Conservation (phyloP, 2,797 vertebrate species). For the Macrochelys suwanniensis region DNA sequence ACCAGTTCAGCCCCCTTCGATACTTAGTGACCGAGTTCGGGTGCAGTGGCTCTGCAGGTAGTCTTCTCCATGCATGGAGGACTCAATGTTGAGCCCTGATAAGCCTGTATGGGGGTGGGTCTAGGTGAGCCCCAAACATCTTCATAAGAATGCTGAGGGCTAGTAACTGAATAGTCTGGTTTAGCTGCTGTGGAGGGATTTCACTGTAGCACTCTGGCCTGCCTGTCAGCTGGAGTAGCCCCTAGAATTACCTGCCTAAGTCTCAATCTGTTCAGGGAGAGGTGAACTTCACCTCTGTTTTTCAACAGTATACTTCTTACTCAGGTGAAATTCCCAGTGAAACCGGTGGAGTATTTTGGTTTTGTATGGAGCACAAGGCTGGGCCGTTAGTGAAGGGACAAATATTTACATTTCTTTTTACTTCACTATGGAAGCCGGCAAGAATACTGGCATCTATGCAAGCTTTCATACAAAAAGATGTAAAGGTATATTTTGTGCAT, state of each 20-base stretch:
- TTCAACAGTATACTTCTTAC: rapidly evolving
- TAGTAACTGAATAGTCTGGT: background rate
- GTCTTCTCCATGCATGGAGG: background rate
- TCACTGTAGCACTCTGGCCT: background rate
- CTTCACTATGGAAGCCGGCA: slow-evolving; percentile 50
- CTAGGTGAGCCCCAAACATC: rapidly evolving
- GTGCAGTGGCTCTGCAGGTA: background rate
- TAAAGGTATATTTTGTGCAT: slow-evolving; percentile 82
- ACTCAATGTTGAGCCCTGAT: background rate
- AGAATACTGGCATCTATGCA: slow-evolving; percentile 78
- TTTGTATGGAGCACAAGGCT: background rate
- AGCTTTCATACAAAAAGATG: slow-evolving; percentile 83
- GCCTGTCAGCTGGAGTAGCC: background rate
- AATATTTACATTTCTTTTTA: slow-evolving; percentile 51
- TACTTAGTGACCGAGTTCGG: rapidly evolving
- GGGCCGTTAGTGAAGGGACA: background rate
- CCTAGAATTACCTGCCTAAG: background rate
- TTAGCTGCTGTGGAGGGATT: background rate
- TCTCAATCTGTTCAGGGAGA: background rate
- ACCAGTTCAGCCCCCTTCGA: background rate
- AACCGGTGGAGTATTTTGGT: rapidly evolving
- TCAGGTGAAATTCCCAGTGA: background rate
- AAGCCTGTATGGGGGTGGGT: background rate
- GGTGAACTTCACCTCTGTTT: rapidly evolving
- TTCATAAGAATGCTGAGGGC: rapidly evolving